Percentiles rank a stretch among this genome's conserved stretches.
phyloP scores from a whole-genome alignment of 2,797 vertebrate genomes.

The Pelodytes ibericus region DNA sequence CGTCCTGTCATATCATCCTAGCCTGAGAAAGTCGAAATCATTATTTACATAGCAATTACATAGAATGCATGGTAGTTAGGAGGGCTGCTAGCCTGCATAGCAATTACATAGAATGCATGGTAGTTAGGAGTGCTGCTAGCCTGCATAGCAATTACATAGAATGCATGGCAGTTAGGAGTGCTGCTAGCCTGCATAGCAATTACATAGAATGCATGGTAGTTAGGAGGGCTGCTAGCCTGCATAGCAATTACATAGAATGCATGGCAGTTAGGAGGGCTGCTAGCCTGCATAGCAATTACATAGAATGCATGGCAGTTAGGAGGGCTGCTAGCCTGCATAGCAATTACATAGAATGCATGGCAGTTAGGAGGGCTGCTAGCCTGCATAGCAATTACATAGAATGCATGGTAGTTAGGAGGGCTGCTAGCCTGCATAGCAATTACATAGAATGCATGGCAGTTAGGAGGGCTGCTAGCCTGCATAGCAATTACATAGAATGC shows the following conservation, averaged over 20 bases:
- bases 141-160: conserved; percentile 5
- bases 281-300: neutral
- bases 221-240: neutral
- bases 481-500: conserved; percentile 3
- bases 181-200: neutral
- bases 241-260: conserved; percentile 3
- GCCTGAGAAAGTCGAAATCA: conserved; percentile 8
- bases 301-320: neutral
- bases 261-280: neutral
- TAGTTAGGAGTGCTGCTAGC: neutral
- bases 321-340: neutral
- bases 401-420: neutral
- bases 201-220: conserved; percentile 9
- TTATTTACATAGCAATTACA: conserved; percentile 20
- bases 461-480: neutral
- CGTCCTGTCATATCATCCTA: conserved; percentile 30
- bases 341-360: conserved; percentile 6
- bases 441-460: conserved; percentile 8
- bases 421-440: neutral
- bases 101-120: conserved; percentile 6
- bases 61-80: neutral
- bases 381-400: conserved; percentile 5
- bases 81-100: neutral
- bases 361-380: neutral
- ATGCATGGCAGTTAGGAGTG: neutral